A percentile compares a stretch with the other conserved stretches of the same genome.
phyloP scores from a whole-genome alignment of 2,888 invertebrate species.

The Pseudeuparius sepicola region DNA sequence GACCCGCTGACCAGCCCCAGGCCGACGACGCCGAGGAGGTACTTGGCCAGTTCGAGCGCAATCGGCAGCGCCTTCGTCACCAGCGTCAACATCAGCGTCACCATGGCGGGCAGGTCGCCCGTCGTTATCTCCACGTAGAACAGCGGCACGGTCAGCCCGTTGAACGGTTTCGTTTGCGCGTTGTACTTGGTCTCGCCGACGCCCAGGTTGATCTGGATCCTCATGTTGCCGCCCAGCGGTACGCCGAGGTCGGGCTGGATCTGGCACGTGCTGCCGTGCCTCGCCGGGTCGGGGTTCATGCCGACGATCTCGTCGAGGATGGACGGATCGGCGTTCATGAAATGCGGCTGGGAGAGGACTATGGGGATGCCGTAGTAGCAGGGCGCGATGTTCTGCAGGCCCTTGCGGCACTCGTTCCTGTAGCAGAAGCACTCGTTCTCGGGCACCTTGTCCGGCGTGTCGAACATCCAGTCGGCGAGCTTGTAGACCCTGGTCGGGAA shows the following conservation, averaged over 20 bases:
- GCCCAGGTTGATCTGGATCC: conserved; percentile 64
- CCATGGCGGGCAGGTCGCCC: conserved; percentile 31
- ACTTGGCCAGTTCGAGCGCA: conserved; percentile 26
- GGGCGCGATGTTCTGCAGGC: conserved; percentile 41
- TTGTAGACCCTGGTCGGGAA: conserved; percentile 51
- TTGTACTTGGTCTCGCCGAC: conserved; percentile 54
- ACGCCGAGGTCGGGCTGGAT: conserved; percentile 65
- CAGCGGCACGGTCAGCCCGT: conserved; percentile 55
- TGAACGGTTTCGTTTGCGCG: conserved; percentile 48
- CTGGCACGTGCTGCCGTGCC: conserved; percentile 48
- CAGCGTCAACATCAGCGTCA: conserved; percentile 25
- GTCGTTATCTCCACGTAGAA: conserved; percentile 56
- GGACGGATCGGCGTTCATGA: conserved; percentile 52
- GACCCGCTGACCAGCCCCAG: conserved; percentile 32
- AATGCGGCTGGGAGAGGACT: conserved; percentile 51
- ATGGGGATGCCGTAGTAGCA: conserved; percentile 60
- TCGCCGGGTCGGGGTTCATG: conserved; percentile 47
- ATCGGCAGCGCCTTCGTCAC: conserved; percentile 28
- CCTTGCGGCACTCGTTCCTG: conserved; percentile 58
- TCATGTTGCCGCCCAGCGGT: conserved; percentile 50
- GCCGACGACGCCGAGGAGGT: conserved; percentile 30
- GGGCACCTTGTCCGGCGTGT: conserved; percentile 43
- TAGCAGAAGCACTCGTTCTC: conserved; percentile 57
- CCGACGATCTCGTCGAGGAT: conserved; percentile 51
- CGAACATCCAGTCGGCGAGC: conserved; percentile 51